Conservation (phyloP, 2,113 vertebrate species). For the Trogon surrucura region DNA sequence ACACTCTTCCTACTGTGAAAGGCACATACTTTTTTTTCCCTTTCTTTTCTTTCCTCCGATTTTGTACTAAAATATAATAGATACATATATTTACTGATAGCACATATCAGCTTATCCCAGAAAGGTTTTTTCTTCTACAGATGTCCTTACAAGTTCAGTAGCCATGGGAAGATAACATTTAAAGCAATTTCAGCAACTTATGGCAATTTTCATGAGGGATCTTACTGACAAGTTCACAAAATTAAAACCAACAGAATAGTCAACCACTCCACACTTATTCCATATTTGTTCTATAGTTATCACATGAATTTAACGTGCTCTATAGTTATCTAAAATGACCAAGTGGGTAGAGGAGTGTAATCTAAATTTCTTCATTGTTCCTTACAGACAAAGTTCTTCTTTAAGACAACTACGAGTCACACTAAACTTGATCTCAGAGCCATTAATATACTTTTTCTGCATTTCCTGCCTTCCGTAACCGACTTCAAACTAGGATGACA, state of each 20-base stretch:
- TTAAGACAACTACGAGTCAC: not conserved
- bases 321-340: not conserved
- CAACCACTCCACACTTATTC: not conserved
- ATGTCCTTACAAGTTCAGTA: not conserved
- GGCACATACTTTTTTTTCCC: not conserved
- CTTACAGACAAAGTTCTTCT: not conserved
- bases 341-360: not conserved
- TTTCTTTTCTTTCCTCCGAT: not conserved
- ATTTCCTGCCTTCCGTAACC: not conserved
- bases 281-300: not conserved
- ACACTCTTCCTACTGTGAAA: not conserved
- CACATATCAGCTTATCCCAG: not conserved
- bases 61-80: not conserved
- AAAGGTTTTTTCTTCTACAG: not conserved
- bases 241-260: not conserved
- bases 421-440: not conserved
- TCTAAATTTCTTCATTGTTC: not conserved
- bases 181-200: not conserved
- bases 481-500: not conserved
- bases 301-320: not conserved
- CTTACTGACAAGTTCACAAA: not conserved
- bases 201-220: not conserved
- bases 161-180: not conserved
- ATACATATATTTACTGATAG: not conserved
- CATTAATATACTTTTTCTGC: not conserved